Evolutionary conservation across 2,113 vertebrate species (phyloP), one percentile per base, ranked within the genome.

Genomic region (Cygnus atratus): DNA sequence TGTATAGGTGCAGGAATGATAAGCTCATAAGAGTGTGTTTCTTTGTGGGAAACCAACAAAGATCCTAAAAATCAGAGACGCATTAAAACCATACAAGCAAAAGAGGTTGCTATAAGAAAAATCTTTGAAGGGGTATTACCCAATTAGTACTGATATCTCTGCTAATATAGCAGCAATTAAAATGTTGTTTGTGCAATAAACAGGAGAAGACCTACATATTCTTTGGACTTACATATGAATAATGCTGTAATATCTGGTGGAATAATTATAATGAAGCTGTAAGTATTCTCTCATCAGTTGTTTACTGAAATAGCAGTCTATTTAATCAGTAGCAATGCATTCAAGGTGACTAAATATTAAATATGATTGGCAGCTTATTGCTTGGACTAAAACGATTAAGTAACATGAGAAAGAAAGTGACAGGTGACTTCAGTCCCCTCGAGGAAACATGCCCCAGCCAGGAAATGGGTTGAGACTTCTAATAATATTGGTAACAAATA

Each of bases 351-450:
- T 97, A 97, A 97, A 97, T 96, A 97, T 95, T 93, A 94, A 94
- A 97, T 66, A 89, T 97, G 98, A 98, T 96, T 97, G 98, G 96
- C 97, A 97, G 97, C 95, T 97, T 96, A 96, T 95, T 96, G 97
- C 97, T 97, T 95, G 97, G 96, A 96, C 98, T 98, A 98, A 98
- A 98, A 98, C 95, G 98, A 98, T 98, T 98, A 98, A 98, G 97
- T 97, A 97, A 98, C 96, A 97, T 96, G 97, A 98, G 97, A 95
- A 97, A 95, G 94, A 97, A 98, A 97, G 97, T 97, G 96, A 95
- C 97, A 98, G 97, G 98, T 98, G 97, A 97, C 97, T 98, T 96
- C 94, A 96, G 93, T 95, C 85, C 96, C 98, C 97, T 96, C 6
- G 17, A 97, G 98, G 97, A 97, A 96, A 97, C 94, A 96, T 97